These are phyloP conservation scores for Halcyon senegalensis DNA, from an alignment of 2,113 vertebrate genomes.

Conservation along the genomic window DNA sequence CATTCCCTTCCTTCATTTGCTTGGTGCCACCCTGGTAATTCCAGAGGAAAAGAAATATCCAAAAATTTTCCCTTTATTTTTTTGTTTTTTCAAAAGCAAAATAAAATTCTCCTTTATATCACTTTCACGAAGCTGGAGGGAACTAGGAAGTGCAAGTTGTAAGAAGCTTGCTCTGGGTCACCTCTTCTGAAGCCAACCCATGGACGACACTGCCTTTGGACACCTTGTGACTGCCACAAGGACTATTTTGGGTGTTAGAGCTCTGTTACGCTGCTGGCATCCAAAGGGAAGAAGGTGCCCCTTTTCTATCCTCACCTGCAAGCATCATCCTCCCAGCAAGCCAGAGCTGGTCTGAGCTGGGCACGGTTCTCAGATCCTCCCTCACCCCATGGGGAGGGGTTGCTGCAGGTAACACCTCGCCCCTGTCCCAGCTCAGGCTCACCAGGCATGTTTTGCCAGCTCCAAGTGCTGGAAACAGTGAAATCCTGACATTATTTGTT, in stretches of 20 bases:
- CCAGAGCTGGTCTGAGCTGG: neutral
- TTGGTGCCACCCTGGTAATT: neutral
- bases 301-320: neutral
- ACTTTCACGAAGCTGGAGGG: neutral
- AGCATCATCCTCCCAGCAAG: accelerated
- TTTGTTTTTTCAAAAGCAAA: neutral
- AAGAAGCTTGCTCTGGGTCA: neutral
- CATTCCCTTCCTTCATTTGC: neutral
- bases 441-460: neutral
- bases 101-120: neutral
- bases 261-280: neutral
- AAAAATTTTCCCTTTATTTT: neutral
- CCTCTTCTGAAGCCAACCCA: neutral
- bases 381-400: accelerated
- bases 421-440: neutral
- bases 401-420: neutral
- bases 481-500: neutral
- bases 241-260: neutral
- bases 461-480: neutral
- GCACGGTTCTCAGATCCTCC: neutral
- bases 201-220: neutral
- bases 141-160: neutral
- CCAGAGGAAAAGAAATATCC: neutral
- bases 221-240: neutral
- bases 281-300: neutral